Evolutionary conservation across 2,797 vertebrate genomes (phyloP).

Genomic region (Eulemur albifrons): DNA sequence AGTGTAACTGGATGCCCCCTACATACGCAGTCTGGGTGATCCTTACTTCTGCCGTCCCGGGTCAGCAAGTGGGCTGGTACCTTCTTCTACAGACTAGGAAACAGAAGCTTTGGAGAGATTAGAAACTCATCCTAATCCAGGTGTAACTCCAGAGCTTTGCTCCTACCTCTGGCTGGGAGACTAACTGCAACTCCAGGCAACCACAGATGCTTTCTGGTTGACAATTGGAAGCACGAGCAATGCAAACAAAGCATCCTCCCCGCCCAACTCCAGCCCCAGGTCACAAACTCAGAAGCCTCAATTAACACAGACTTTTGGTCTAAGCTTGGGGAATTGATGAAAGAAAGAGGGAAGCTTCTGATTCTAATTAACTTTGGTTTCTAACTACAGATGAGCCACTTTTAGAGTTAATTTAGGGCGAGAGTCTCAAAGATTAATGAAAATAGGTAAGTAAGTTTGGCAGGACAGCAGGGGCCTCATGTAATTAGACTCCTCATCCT

Average conservation of each 20-base stretch:
- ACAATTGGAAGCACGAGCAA: background rate
- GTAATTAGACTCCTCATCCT: background rate
- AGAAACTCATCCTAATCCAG: background rate
- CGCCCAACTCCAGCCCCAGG: background rate
- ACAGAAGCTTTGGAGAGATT: background rate
- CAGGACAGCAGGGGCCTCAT: background rate
- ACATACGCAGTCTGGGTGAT: background rate
- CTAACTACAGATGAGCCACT: conserved; percentile 65
- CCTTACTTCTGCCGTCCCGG: background rate
- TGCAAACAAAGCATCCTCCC: background rate
- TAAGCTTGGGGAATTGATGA: conserved; percentile 22
- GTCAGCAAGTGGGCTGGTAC: no score
- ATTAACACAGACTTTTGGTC: background rate
- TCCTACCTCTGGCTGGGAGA: background rate
- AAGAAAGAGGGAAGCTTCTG: background rate
- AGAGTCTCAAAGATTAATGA: conserved; percentile 17
- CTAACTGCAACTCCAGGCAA: no score
- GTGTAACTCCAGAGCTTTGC: background rate
- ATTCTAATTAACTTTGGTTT: conserved; percentile 57
- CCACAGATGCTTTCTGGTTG: background rate
- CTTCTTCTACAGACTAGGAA: background rate
- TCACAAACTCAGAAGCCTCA: background rate
- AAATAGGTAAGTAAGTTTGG: background rate
- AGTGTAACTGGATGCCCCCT: background rate
- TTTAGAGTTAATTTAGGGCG: background rate